Evolutionary conservation across 1,140 invertebrate species (phyloP).

Genomic region (Diuraphis noxia): DNA sequence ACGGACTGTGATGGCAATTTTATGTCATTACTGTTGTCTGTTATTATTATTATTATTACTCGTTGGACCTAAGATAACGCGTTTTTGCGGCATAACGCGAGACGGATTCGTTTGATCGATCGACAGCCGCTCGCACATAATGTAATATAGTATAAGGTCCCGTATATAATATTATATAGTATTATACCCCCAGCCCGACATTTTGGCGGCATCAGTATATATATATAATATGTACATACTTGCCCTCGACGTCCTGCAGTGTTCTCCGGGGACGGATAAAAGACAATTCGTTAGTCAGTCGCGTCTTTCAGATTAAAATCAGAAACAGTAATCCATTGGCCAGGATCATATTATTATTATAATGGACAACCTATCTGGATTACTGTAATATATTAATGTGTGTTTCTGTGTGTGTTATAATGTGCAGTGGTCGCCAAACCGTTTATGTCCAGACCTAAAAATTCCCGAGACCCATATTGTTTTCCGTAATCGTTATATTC

Average conservation of each 20-base stretch:
- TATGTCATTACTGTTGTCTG: background rate
- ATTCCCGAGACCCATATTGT: background rate
- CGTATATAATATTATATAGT: slow-evolving; percentile 2
- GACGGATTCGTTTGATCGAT: slow-evolving; percentile 27
- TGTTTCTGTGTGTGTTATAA: background rate
- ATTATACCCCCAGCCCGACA: background rate
- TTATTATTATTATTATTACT: slow-evolving; percentile 5
- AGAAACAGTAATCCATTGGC: slow-evolving; percentile 5
- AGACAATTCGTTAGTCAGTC: slow-evolving; percentile 20
- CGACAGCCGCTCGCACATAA: background rate
- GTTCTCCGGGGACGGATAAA: slow-evolving; percentile 20
- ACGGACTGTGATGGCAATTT: background rate
- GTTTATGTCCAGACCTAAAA: background rate
- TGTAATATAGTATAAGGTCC: background rate
- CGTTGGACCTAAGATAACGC: background rate
- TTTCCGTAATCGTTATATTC: background rate
- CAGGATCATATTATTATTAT: background rate
- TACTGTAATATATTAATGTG: background rate
- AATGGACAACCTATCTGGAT: background rate
- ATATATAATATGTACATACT: background rate
- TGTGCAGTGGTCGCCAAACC: background rate
- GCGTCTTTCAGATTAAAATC: slow-evolving; percentile 8
- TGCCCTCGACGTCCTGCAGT: background rate
- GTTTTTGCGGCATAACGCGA: background rate
- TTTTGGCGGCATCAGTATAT: background rate